Evolutionary conservation across 2,113 vertebrate species (phyloP).

Genomic region (Baryphthengus martii): DNA sequence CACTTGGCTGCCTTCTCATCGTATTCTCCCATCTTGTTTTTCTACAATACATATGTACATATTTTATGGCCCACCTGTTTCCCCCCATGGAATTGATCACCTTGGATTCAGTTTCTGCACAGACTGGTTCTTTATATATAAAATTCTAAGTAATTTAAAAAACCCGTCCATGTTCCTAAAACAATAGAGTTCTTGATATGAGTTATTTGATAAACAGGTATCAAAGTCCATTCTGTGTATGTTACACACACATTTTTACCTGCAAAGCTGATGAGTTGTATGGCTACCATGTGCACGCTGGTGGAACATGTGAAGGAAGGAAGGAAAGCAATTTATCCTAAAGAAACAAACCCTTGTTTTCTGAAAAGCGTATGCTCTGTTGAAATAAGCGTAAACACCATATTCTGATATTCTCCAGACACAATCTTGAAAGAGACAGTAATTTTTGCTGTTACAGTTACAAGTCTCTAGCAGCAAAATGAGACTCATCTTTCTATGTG

Average conservation of each 20-base stretch:
- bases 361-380: neutral
- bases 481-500: neutral
- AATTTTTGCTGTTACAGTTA: neutral
- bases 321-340: neutral
- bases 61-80: slow-evolving; percentile 10
- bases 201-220: neutral
- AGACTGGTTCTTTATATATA: neutral
- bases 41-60: neutral
- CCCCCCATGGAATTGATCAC: neutral
- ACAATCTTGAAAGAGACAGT: neutral
- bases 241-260: neutral
- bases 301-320: neutral
- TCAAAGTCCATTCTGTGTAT: neutral
- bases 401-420: neutral
- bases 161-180: neutral
- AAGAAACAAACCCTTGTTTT: neutral
- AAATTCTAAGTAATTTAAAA: neutral
- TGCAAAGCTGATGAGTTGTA: neutral
- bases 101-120: neutral
- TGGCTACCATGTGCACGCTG: neutral
- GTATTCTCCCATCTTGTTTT: neutral
- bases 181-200: neutral
- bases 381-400: neutral
- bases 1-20: neutral
- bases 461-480: neutral